Base-by-base conservation (phyloP, 2,797 vertebrate species). In the Arnoldichthys spilopterus region DNA sequence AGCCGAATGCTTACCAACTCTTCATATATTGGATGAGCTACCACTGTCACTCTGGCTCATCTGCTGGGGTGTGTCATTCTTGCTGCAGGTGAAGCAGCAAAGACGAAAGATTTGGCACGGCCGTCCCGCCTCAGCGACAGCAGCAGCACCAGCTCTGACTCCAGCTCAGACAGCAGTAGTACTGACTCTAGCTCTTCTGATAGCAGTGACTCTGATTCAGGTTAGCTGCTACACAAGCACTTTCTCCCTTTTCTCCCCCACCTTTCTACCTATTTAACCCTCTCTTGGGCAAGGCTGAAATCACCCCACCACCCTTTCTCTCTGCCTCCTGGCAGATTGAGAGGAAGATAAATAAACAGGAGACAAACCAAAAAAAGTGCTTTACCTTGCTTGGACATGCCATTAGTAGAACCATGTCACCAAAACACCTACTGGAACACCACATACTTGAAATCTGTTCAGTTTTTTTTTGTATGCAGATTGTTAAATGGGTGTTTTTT, bases 181-280 rank as follows among this genome's bases (percentile, higher is more conserved):
- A 92, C 91, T 80, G 82, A 82, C 49, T 94, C 91, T 45, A 93
- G 91, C 67, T 87, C 93, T 69, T 94, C 94, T 49, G 94, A 95
- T n/a, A 93, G 90, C 92, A 95, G 94, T 32, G 91, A 94, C 83
- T 93, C 92, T 37, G 93, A 96, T 90, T 90, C 94, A 90, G 96
- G 96, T 98, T 89, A 93, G 94, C 88, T 87, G 86, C 73, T 30
- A 74, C 82, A 71, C 74, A 68, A 79, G 68, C 53, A 62, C 58
- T 71, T 58, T 56, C 13, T 28, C 61, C 18, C 34, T 1, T 63
- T 58, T 37, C n/a, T 53, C 15, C 28, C n/a, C 63, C 45, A 49
- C 69, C 78, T 77, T 71, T 74, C 70, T 34, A 28, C 49, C 34
- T 45, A 22, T 70, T 80, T 30, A 64, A 69, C 24, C 45, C 20